A percentile compares a stretch with the other conserved stretches of the same genome.
These are phyloP conservation scores for Stylophora pistillata DNA, from an alignment of 64 coral and sea anemone genomes.

Conservation along the genomic window DNA sequence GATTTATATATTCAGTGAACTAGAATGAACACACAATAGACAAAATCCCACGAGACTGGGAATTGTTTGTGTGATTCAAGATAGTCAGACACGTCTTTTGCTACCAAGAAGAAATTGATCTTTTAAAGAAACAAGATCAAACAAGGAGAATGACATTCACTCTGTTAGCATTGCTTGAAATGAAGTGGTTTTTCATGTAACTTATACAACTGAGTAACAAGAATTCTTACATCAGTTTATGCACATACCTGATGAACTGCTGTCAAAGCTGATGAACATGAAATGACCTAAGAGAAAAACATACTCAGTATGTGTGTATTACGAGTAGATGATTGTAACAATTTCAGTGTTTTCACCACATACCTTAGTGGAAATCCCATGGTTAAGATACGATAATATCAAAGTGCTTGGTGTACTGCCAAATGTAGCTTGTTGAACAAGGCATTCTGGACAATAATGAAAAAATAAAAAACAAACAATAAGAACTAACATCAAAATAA, in stretches of 20 bases:
- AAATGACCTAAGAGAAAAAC: constrained; percentile 61
- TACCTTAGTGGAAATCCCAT: constrained; percentile 87
- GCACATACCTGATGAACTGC: constrained; percentile 82
- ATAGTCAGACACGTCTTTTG: too few species aligned
- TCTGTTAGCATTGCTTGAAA: background rate
- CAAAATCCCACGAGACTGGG: too few species aligned
- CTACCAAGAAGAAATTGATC: too few species aligned
- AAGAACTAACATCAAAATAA: background rate
- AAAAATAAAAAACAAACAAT: too few species aligned
- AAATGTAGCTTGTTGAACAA: constrained; percentile 97
- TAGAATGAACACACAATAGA: too few species aligned
- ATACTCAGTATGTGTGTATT: background rate
- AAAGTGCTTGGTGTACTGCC: constrained; percentile 85
- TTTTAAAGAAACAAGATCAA: too few species aligned
- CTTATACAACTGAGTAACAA: too few species aligned
- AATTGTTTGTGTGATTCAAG: too few species aligned
- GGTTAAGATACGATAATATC: constrained; percentile 90
- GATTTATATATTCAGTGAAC: too few species aligned
- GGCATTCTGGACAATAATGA: constrained; percentile 55
- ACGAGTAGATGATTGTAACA: background rate
- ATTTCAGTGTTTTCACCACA: background rate
- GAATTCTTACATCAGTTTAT: background rate
- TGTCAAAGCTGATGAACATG: constrained; percentile 75
- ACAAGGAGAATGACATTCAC: background rate
- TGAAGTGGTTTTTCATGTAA: too few species aligned